Base-by-base conservation (phyloP, 2,797 vertebrate genomes). In the Microctenopoma stevenorrisi region DNA sequence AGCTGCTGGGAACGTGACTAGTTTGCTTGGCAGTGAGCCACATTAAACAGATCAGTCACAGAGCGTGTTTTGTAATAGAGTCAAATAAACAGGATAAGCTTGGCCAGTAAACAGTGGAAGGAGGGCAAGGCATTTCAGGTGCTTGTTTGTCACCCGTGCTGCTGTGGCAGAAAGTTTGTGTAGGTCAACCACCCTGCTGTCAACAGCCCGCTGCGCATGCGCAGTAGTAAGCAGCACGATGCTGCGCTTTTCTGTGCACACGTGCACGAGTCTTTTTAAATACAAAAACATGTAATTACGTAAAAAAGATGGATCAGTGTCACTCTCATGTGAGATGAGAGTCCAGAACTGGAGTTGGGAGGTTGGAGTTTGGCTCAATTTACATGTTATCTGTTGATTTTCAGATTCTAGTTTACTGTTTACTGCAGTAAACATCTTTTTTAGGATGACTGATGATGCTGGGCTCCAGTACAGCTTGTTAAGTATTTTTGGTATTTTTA, bases 11-110 rank as follows among this genome's bases (percentile, higher is more conserved):
- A 89, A 88, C 88, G 83, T 18, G 72, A 70, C 74, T 84, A 80
- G 88, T 91, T 91, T 80, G 64, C 74, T 86, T 87, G 88, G 91
- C 88, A 22, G 61, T 0, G 28, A 13, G 80, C 87, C 90, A 89
- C 59, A 38, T 77, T 71, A 86, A 87, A 89, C 81, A 90, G 74
- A 85, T 80, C 80, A 58, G 74, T 83, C 82, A 86, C 84, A 88
- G 82, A 85, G 80, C 66, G 79, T 81, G 85, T 90, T 86, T 83
- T 90, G 86, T 89, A 82, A 88, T 84, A 61, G 68, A 84, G 75
- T 88, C 74, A 85, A 90, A 90, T 87, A 82, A 89, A 88, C 84
- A 87, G 89, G 83, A 89, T 77, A 79, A 85, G 66, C 68, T 22
- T 58, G 70, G 68, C 62, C 72, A 44, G 82, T 89, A 83, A 91